Conservation (phyloP, 2,113 vertebrate species). For the Nerophis ophidion region DNA sequence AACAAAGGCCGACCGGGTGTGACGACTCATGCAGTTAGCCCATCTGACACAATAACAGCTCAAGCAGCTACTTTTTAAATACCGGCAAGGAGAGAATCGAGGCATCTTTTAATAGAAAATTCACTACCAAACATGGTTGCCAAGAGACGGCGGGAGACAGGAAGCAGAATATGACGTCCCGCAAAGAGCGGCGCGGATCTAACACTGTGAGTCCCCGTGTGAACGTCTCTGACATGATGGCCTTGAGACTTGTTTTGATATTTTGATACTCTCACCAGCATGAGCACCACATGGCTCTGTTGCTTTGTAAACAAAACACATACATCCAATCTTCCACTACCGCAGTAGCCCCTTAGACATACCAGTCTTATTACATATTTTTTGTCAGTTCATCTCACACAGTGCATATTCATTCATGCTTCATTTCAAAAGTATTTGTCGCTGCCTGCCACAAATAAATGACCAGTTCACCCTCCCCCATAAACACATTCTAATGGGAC, state of each 20-base stretch:
- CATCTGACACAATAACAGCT: slow-evolving; percentile 43
- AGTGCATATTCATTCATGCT: too few relatives aligned
- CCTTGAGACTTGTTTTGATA: slow-evolving; percentile 38
- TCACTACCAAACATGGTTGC: slow-evolving; percentile 33
- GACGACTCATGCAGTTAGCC: slow-evolving; percentile 45
- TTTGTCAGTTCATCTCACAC: too few relatives aligned
- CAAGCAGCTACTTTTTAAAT: slow-evolving; percentile 9
- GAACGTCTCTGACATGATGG: slow-evolving; percentile 12
- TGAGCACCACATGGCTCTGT: slow-evolving; percentile 32
- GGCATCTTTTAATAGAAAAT: slow-evolving; percentile 51
- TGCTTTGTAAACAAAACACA: slow-evolving; percentile 19
- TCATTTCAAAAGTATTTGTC: too few relatives aligned
- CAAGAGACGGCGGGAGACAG: slow-evolving; percentile 31
- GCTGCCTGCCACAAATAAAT: too few relatives aligned
- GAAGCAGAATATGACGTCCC: slow-evolving; percentile 30
- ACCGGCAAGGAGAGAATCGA: slow-evolving; percentile 9
- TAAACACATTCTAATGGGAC: too few relatives aligned
- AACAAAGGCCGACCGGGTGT: slow-evolving; percentile 52
- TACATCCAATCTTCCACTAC: too few relatives aligned
- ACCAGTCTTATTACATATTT: too few relatives aligned
- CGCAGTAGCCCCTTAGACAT: too few relatives aligned
- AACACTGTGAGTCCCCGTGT: slow-evolving; percentile 10
- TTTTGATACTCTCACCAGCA: slow-evolving; percentile 30
- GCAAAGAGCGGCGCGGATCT: slow-evolving; percentile 22
- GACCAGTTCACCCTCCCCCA: too few relatives aligned